Evolutionary conservation across 2,888 invertebrate genomes (phyloP).

Genomic region (Digitonthophagus gazella): DNA sequence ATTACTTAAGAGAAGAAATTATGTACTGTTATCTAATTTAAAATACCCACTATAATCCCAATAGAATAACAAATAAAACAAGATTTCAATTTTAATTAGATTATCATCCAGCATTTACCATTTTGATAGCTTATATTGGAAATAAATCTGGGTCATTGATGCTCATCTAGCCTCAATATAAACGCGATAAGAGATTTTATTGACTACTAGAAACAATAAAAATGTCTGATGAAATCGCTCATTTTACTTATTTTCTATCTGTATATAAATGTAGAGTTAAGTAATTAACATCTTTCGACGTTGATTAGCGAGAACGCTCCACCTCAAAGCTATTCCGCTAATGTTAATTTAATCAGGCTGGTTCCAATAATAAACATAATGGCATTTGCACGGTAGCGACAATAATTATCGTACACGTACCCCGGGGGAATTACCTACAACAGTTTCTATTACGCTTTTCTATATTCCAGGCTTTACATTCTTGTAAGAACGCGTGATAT

Average conservation of each 20-base stretch:
- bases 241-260: background rate
- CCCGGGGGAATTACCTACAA: background rate
- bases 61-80: no score
- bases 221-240: background rate
- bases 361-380: background rate
- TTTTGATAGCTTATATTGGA: background rate
- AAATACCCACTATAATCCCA: no score
- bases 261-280: background rate
- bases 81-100: no score
- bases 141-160: background rate
- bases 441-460: background rate
- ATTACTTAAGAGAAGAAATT: background rate
- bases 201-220: background rate
- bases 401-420: background rate
- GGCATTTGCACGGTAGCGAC: background rate
- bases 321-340: background rate
- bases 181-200: background rate
- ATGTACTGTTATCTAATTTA: no score
- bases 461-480: no score
- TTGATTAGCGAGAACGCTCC: background rate
- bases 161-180: background rate
- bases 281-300: background rate
- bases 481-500: no score
- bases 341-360: background rate
- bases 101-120: no score